These are phyloP conservation scores for Hypanus sabinus DNA, from an alignment of 2,113 vertebrate species.

Conservation along the genomic window DNA sequence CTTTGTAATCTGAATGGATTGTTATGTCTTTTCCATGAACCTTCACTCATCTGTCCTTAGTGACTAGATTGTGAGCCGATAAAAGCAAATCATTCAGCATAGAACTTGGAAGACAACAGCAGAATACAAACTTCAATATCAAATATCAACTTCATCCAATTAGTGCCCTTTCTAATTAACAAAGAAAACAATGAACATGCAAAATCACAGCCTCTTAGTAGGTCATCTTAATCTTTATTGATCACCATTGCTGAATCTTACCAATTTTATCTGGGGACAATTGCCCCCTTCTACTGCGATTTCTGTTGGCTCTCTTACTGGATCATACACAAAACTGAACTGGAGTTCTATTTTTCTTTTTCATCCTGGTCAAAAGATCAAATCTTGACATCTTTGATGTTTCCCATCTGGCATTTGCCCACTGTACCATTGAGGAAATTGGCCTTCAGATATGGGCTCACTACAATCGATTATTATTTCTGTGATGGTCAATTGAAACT, in stretches of 20 bases:
- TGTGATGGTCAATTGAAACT: no score
- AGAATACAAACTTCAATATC: background rate
- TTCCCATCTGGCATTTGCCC: background rate
- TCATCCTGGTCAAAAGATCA: background rate
- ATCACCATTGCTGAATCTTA: background rate
- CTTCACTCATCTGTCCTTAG: background rate
- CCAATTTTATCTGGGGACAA: background rate
- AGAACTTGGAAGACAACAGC: background rate
- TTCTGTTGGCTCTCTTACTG: background rate
- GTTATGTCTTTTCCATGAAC: no score
- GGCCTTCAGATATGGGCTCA: background rate
- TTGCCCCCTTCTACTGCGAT: background rate
- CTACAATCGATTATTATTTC: background rate
- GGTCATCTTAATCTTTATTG: background rate
- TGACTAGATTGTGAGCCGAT: background rate
- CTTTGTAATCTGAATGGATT: background rate
- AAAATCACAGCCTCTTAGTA: background rate
- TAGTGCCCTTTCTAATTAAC: background rate
- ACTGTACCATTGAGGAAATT: background rate
- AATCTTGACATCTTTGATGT: background rate
- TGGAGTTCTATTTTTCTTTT: background rate
- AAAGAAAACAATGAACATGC: background rate
- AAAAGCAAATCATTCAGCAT: background rate
- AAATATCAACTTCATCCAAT: background rate
- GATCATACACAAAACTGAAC: background rate